Evolutionary conservation across 1,140 invertebrate species (phyloP), one percentile per base, ranked within the genome.

Genomic region (Drosophila orosa): DNA sequence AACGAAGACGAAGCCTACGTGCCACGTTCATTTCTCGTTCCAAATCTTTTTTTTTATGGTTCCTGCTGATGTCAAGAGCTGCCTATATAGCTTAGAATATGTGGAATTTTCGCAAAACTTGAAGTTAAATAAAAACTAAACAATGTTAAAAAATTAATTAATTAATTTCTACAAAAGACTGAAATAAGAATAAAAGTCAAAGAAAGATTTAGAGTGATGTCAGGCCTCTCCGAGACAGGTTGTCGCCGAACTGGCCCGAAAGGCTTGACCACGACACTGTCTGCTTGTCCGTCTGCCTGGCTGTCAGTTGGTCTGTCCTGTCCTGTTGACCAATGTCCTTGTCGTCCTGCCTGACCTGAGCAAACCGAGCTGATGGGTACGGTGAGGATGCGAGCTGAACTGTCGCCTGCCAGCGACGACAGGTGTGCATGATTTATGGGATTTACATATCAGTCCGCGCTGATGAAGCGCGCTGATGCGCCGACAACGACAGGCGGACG

Each of bases 381-480:
- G 40, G 50, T 31, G 22, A 17, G 48, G 5, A 58, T 39, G 63
- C 52, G 63, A 65, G 25, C 59, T 44, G 57, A 65, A 44, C 78
- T 74, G 82, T 77, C 68, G 60, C 47, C 52, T 85, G 78, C 67
- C 83, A 83, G 76, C 80, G 80, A 66, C 84, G 84, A 87, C 84
- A 87, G 84, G 84, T 87, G 84, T 87, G 84, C 84, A 89, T 87
- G 84, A 87, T 87, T 89, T 89, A 87, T 87, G 84, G 78, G 77
- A 89, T 87, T 87, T 89, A 89, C 84, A 87, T 87, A 89, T 87
- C 84, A 89, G 80, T 82, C 17, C 22, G 76, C 67, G 63, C 83
- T 77, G 83, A 87, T 87, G 83, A 87, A 87, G 83, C 83, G 75
- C 76, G 72, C 69, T 83, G 84, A 83, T 83, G 79, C 84, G 76